A percentile compares a stretch with the other conserved stretches of the same genome.
These are phyloP conservation scores for Acleris laterana DNA, from an alignment of 2,888 invertebrate genomes.

Conservation along the genomic window DNA sequence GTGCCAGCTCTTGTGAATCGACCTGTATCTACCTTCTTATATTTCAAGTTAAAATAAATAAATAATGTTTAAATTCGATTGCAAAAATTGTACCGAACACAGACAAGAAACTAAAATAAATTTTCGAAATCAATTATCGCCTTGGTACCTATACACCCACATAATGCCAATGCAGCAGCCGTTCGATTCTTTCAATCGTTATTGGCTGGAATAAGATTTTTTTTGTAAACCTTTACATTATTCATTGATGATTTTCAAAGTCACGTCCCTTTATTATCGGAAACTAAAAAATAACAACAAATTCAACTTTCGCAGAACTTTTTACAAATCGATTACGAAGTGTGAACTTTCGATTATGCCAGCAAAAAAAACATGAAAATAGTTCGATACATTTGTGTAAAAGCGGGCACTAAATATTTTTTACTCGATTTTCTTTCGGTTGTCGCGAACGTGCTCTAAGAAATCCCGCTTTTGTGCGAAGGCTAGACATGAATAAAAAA, in stretches of 20 bases:
- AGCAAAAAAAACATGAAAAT: conserved; percentile 23
- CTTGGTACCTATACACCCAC: no score
- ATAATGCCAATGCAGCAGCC: no score
- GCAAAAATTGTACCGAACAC: no score
- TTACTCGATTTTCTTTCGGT: conserved; percentile 11
- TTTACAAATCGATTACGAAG: conserved; percentile 32
- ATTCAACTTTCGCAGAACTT: conserved; percentile 31
- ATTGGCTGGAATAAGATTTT: no score
- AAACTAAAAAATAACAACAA: conserved; percentile 6
- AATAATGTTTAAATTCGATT: no score
- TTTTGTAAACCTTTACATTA: no score
- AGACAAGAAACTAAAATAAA: no score
- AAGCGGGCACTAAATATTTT: conserved; percentile 11
- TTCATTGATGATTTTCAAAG: not conserved
- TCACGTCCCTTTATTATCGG: not conserved
- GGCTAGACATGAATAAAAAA: conserved; percentile 12
- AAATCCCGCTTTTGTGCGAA: conserved; percentile 20
- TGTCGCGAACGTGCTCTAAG: conserved; percentile 7
- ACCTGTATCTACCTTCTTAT: no score
- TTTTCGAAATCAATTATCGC: no score
- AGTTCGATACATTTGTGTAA: conserved; percentile 19
- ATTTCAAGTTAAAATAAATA: no score
- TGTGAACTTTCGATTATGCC: conserved; percentile 30
- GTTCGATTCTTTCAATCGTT: no score
- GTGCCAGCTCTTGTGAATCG: no score